Evolutionary conservation across 2,113 vertebrate species (phyloP).

Genomic region (Thalassoma bifasciatum): DNA sequence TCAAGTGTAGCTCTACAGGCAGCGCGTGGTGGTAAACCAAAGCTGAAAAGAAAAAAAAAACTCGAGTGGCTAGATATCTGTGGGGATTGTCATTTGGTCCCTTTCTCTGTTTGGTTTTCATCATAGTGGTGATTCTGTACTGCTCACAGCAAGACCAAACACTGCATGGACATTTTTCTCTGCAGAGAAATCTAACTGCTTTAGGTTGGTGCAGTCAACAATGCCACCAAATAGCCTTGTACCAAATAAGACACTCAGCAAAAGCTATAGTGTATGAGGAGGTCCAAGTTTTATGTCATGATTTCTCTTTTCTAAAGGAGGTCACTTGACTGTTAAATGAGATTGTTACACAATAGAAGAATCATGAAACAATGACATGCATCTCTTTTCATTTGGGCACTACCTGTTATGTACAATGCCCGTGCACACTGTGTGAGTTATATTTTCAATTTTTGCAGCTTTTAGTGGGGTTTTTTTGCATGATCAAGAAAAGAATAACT

Average conservation of each 20-base stretch:
- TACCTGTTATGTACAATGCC: too few relatives aligned
- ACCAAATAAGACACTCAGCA: not conserved
- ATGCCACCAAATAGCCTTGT: not conserved
- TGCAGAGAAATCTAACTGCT: not conserved
- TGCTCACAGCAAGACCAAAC: not conserved
- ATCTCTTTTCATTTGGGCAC: too few relatives aligned
- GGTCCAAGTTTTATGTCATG: not conserved
- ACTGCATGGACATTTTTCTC: not conserved
- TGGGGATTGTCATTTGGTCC: constrained; percentile 2
- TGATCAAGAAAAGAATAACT: too few relatives aligned
- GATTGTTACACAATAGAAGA: too few relatives aligned
- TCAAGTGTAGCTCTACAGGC: constrained; percentile 20
- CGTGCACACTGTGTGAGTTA: too few relatives aligned
- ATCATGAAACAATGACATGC: too few relatives aligned
- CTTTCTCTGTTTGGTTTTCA: not conserved
- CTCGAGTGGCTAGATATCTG: constrained; percentile 1
- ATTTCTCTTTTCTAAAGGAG: not conserved
- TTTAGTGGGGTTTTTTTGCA: too few relatives aligned
- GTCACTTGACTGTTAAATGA: too few relatives aligned
- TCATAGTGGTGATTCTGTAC: not conserved
- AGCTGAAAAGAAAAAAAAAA: constrained; percentile 33
- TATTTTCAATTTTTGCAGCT: too few relatives aligned
- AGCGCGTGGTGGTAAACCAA: constrained; percentile 20
- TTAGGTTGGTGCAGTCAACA: not conserved
- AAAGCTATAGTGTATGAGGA: not conserved